A percentile compares a stretch with the other conserved stretches of the same genome.
phyloP scores from a whole-genome alignment of 64 coral and sea anemone species.

The Montipora foliosa region DNA sequence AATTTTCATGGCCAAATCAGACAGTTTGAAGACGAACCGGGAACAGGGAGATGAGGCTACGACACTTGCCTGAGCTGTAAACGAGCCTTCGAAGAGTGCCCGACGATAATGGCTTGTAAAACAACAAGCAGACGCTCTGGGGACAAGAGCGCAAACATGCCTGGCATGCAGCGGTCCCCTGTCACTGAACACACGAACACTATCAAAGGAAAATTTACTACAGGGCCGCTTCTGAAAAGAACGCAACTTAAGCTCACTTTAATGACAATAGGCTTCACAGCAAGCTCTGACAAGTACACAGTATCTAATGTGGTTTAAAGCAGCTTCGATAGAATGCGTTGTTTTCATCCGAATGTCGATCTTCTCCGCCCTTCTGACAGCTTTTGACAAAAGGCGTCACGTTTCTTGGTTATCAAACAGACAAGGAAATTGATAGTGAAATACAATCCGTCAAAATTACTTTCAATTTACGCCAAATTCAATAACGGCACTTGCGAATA shows the following conservation, averaged over 20 bases:
- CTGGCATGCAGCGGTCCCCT: slow-evolving; percentile 35
- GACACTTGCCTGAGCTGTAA: slow-evolving; percentile 67
- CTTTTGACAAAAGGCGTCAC: slow-evolving; percentile 96
- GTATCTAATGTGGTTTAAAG: slow-evolving; percentile 93
- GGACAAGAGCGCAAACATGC: slow-evolving; percentile 61
- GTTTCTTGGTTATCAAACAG: slow-evolving; percentile 91
- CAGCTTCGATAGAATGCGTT: slow-evolving; percentile 89
- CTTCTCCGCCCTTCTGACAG: slow-evolving; percentile 96
- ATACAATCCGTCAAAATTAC: slow-evolving; percentile 96
- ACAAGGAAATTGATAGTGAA: slow-evolving; percentile 99
- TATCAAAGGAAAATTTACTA: not conserved
- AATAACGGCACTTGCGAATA: slow-evolving; percentile 64
- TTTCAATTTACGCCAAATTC: slow-evolving; percentile 85
- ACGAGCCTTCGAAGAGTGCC: slow-evolving; percentile 47
- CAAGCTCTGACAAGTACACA: slow-evolving; percentile 85
- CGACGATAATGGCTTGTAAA: slow-evolving; percentile 57
- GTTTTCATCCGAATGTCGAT: slow-evolving; percentile 95
- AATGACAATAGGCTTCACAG: slow-evolving; percentile 54
- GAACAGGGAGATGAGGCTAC: slow-evolving; percentile 39
- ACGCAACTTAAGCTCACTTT: slow-evolving; percentile 50
- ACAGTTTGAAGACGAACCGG: slow-evolving; percentile 28
- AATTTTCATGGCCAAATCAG: slow-evolving; percentile 46
- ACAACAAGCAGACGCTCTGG: slow-evolving; percentile 34
- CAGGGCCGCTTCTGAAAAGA: not conserved
- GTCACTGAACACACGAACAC: slow-evolving; percentile 50